Evolutionary conservation across 2,797 vertebrate genomes (phyloP).

Genomic region (Coluber constrictor): DNA sequence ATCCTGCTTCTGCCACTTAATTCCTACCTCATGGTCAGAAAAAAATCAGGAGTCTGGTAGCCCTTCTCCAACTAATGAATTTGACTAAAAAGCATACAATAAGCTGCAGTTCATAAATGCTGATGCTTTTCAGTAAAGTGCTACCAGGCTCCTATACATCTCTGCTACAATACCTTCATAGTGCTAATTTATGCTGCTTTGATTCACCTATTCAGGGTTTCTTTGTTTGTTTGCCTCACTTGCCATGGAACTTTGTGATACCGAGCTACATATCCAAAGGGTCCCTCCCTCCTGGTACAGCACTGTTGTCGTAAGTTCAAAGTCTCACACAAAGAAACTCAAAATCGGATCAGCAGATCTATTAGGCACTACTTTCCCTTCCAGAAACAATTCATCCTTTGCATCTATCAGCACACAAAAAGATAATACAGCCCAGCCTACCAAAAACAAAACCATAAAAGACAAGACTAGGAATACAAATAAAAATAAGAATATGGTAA

Average conservation of each 20-base stretch:
- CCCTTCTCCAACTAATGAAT: not conserved
- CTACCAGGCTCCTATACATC: not conserved
- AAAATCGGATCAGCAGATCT: not conserved
- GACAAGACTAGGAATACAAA: not conserved
- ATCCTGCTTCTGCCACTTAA: not conserved
- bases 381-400: not conserved
- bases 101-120: not conserved
- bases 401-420: not conserved
- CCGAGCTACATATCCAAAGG: not conserved
- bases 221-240: not conserved
- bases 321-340: not conserved
- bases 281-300: not conserved
- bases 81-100: not conserved
- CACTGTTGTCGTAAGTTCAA: not conserved
- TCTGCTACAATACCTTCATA: not conserved
- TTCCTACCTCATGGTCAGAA: not conserved
- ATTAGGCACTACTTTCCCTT: not conserved
- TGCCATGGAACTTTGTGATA: not conserved
- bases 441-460: not conserved
- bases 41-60: not conserved
- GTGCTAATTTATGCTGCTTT: not conserved
- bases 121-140: not conserved
- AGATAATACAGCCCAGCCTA: not conserved
- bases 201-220: not conserved
- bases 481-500: not conserved